A percentile compares a stretch with the other conserved stretches of the same genome.
phyloP scores from a whole-genome alignment of 2,113 vertebrate species.

The Bufo gargarizans region DNA sequence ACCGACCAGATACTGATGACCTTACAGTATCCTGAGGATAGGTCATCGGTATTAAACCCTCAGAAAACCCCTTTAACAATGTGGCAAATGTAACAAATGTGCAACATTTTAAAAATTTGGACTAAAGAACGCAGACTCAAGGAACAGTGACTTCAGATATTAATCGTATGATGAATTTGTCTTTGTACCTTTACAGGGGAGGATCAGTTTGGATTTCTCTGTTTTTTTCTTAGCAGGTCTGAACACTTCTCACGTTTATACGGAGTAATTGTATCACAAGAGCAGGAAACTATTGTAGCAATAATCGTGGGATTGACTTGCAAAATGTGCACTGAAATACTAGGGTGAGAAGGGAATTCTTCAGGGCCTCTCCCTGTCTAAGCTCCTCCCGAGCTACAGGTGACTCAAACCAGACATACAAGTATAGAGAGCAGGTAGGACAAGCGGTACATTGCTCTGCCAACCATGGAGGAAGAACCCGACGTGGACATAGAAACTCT shows the following conservation, averaged over 20 bases:
- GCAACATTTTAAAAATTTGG: too few relatives aligned
- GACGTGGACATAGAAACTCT: conserved; percentile 75
- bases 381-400: conserved; percentile 52
- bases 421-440: conserved; percentile 57
- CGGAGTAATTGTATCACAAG: neutral
- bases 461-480: conserved; percentile 68
- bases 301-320: neutral
- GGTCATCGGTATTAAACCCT: too few relatives aligned
- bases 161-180: too few relatives aligned
- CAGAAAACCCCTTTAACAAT: too few relatives aligned
- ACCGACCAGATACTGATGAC: too few relatives aligned
- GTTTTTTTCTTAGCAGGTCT: neutral
- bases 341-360: conserved; percentile 24
- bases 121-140: too few relatives aligned
- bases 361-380: conserved; percentile 21
- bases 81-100: too few relatives aligned
- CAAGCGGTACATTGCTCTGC: conserved; percentile 34
- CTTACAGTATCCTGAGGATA: too few relatives aligned
- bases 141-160: too few relatives aligned
- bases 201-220: neutral
- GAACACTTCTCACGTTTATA: neutral
- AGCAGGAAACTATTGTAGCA: neutral
- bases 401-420: conserved; percentile 59
- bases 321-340: conserved; percentile 15
- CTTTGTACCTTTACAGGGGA: too few relatives aligned